These are phyloP conservation scores for Hyposoter dolosus DNA, from an alignment of 2,888 invertebrate species.

Conservation along the genomic window DNA sequence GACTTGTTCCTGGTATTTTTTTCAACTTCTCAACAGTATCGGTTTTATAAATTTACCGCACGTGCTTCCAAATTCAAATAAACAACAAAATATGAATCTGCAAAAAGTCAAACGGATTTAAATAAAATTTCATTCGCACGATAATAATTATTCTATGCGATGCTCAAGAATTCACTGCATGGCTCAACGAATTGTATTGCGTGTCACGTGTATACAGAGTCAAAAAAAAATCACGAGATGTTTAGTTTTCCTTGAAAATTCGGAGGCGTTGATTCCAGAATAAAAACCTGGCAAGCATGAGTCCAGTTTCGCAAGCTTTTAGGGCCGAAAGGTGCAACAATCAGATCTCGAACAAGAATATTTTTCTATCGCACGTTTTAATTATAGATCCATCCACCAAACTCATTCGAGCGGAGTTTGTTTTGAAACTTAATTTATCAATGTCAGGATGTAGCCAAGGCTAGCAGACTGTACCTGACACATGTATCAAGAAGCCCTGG, in stretches of 20 bases:
- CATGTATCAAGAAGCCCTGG: conserved; percentile 5
- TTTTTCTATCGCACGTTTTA: too few relatives aligned
- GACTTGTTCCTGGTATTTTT: not conserved
- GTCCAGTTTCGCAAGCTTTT: too few relatives aligned
- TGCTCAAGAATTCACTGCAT: not conserved
- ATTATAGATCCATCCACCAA: too few relatives aligned
- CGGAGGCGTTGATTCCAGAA: too few relatives aligned
- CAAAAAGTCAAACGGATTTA: not conserved
- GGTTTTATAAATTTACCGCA: not conserved
- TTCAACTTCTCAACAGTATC: not conserved
- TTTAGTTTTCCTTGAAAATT: too few relatives aligned
- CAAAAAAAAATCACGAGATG: too few relatives aligned
- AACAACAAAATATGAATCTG: not conserved
- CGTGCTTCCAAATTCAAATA: not conserved
- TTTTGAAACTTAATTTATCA: not conserved
- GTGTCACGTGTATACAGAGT: not conserved
- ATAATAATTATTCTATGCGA: not conserved
- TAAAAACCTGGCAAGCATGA: too few relatives aligned
- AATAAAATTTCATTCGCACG: not conserved
- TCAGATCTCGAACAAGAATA: too few relatives aligned
- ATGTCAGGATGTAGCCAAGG: conserved; percentile 9
- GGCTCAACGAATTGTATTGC: not conserved
- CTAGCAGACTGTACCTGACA: not conserved
- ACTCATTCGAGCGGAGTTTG: not conserved
- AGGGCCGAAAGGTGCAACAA: too few relatives aligned